Evolutionary conservation across 2,888 invertebrate species (phyloP).

Genomic region (Chrysolina oricalcia): DNA sequence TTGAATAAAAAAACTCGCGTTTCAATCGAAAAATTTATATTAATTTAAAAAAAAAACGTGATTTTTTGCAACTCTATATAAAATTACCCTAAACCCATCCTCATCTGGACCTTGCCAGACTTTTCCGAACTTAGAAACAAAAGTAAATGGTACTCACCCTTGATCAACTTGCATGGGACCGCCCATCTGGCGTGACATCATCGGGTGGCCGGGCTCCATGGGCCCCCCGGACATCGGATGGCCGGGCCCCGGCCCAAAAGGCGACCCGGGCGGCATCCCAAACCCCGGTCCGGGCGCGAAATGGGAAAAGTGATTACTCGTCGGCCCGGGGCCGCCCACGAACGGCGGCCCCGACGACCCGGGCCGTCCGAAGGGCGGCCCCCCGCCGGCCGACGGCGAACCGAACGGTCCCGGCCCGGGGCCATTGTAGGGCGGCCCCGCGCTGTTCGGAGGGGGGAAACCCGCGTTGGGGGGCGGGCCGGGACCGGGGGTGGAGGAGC

Average conservation of each 20-base stretch:
- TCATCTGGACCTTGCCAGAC: too few relatives aligned
- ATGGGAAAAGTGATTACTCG: conserved; percentile 80
- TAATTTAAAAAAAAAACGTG: too few relatives aligned
- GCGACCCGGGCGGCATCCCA: conserved; percentile 82
- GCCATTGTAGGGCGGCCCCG: conserved; percentile 73
- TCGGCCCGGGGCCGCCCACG: conserved; percentile 77
- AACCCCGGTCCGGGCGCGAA: conserved; percentile 77
- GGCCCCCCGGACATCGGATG: conserved; percentile 79
- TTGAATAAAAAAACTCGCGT: too few relatives aligned
- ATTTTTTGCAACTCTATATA: too few relatives aligned
- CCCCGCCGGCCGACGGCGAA: conserved; percentile 78
- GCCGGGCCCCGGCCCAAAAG: conserved; percentile 79
- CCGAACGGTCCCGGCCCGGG: conserved; percentile 77
- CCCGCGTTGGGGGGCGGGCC: conserved; percentile 71
- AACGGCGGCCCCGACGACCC: conserved; percentile 82
- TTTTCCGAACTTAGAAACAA: too few relatives aligned
- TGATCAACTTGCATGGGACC: conserved; percentile 88
- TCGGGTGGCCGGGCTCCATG: conserved; percentile 74
- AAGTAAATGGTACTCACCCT: conserved; percentile 74
- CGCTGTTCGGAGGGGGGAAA: conserved; percentile 76
- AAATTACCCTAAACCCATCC: too few relatives aligned
- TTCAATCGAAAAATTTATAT: too few relatives aligned
- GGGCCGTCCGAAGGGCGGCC: conserved; percentile 78
- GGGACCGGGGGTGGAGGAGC: conserved; percentile 87
- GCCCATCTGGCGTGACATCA: conserved; percentile 77